Evolutionary conservation across 2,113 vertebrate species (phyloP).

Genomic region (Gasterosteus aculeatus): DNA sequence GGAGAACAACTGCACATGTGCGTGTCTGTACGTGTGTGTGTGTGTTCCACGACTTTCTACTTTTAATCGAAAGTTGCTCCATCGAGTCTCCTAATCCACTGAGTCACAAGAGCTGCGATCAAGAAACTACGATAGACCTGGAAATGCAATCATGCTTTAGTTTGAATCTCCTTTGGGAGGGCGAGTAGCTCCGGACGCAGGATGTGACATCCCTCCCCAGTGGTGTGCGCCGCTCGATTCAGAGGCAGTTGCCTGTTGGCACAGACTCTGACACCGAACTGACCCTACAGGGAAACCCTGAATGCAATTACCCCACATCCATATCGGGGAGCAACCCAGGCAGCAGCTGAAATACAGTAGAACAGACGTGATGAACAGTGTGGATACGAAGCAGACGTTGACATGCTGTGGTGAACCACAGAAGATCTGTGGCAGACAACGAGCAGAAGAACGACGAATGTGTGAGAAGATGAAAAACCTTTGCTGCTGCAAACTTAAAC

Average conservation of each 20-base stretch:
- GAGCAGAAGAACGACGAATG: neutral
- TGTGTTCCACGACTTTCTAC: neutral
- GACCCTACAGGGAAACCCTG: neutral
- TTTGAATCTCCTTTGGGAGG: neutral
- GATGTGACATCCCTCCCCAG: neutral
- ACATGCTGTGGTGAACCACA: neutral
- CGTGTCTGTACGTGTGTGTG: no score
- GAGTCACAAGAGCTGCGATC: neutral
- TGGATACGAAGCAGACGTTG: neutral
- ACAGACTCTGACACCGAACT: conserved; percentile 10
- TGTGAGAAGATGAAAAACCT: neutral
- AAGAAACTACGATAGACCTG: conserved; percentile 13
- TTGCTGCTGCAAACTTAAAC: neutral
- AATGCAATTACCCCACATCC: conserved; percentile 41
- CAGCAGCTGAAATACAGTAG: neutral
- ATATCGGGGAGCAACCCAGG: conserved; percentile 2
- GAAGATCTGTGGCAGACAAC: no score
- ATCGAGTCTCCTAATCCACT: neutral
- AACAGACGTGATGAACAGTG: conserved; percentile 3
- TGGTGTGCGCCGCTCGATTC: conserved; percentile 5
- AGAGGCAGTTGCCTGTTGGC: neutral
- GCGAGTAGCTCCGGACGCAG: neutral
- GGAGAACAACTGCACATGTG: neutral
- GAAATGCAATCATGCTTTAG: neutral
- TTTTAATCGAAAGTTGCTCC: neutral